These are phyloP conservation scores for Bursaphelenchus okinawaensis DNA, from an alignment of 2,888 invertebrate species.

Conservation along the genomic window DNA sequence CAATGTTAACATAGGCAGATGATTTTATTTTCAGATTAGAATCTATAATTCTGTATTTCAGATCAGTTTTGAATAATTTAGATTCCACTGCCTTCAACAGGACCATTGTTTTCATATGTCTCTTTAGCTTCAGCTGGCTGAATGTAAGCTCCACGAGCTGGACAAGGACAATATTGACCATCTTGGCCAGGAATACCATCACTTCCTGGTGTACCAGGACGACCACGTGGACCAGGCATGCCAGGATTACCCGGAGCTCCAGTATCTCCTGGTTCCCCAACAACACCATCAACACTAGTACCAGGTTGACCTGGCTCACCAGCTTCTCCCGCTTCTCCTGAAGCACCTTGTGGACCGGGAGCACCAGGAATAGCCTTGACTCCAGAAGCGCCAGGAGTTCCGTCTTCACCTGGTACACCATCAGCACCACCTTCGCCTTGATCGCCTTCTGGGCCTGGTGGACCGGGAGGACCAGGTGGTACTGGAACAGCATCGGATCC, in stretches of 20 bases:
- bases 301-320: constrained; percentile 6
- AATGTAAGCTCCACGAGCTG: constrained; percentile 8
- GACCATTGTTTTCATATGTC: constrained; percentile 1
- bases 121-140: constrained; percentile 1
- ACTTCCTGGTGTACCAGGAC: constrained; percentile 2
- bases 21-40: too few species aligned
- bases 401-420: constrained; percentile 1
- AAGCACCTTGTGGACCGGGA: constrained; percentile 5
- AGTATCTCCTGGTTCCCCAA: background rate
- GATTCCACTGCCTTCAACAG: background rate
- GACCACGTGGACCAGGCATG: constrained; percentile 8
- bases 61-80: too few species aligned
- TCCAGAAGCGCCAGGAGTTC: constrained; percentile 6
- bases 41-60: too few species aligned
- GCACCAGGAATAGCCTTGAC: constrained; percentile 8
- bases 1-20: too few species aligned
- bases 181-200: constrained; percentile 10
- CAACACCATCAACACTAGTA: background rate
- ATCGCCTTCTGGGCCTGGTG: constrained; percentile 12
- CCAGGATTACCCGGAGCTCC: constrained; percentile 9
- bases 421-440: constrained; percentile 16
- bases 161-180: constrained; percentile 15
- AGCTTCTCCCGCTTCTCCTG: constrained; percentile 6
- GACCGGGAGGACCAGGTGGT: constrained; percentile 13
- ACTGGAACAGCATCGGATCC: constrained; percentile 1